A percentile compares a stretch with the other conserved stretches of the same genome.
Evolutionary conservation across 1,140 invertebrate species (phyloP).

Genomic region (Pseudomyrmex flavicornis): DNA sequence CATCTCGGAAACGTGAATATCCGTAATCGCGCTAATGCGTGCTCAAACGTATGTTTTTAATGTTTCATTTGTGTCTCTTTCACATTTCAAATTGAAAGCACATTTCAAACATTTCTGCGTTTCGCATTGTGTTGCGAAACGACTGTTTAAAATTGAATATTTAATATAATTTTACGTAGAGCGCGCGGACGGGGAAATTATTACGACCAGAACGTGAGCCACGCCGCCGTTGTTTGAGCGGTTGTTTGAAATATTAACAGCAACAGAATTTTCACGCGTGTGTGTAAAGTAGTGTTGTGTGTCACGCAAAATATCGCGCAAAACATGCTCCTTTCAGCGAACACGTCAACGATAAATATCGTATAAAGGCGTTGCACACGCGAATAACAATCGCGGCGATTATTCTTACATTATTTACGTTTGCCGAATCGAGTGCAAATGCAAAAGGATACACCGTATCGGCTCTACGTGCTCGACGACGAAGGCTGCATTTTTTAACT

Average conservation of each 20-base stretch:
- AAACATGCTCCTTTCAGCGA: slow-evolving; percentile 15
- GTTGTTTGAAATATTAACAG: slow-evolving; percentile 27
- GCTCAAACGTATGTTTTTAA: neutral
- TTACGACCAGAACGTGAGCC: too few relatives aligned
- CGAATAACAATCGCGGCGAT: slow-evolving; percentile 40
- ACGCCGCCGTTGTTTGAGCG: neutral
- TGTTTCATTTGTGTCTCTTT: neutral
- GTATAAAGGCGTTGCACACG: neutral
- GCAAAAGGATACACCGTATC: slow-evolving; percentile 38
- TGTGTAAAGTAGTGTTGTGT: slow-evolving; percentile 3
- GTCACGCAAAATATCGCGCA: neutral
- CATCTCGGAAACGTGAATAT: neutral
- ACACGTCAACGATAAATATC: slow-evolving; percentile 46
- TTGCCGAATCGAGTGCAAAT: slow-evolving; percentile 11
- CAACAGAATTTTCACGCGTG: slow-evolving; percentile 1
- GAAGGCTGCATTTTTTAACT: slow-evolving; percentile 51
- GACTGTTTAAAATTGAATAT: neutral
- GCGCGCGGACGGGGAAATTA: too few relatives aligned
- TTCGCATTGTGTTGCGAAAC: neutral
- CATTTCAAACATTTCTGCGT: neutral
- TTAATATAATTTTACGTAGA: neutral
- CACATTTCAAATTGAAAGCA: neutral
- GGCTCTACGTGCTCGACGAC: slow-evolving; percentile 16
- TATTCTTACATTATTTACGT: slow-evolving; percentile 53
- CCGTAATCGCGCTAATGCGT: neutral